Conservation (phyloP, 2,888 invertebrate genomes). For the Andricus curvator region DNA sequence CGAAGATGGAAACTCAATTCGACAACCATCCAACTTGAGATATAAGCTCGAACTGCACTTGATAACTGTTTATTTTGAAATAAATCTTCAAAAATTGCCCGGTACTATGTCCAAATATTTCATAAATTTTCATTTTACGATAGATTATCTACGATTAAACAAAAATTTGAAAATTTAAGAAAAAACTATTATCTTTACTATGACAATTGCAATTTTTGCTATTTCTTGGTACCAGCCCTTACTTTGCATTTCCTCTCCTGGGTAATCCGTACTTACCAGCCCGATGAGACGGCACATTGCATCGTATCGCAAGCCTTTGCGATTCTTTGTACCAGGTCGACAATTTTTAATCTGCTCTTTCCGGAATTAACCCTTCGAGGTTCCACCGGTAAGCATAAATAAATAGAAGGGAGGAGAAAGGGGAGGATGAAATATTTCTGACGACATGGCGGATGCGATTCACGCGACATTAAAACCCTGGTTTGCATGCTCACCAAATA, state of each 20-base stretch:
- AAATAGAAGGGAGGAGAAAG: neutral
- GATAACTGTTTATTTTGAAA: neutral
- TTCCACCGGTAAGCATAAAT: neutral
- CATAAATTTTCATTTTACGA: neutral
- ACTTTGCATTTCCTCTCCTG: neutral
- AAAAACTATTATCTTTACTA: neutral
- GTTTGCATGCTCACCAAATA: neutral
- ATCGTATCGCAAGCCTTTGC: neutral
- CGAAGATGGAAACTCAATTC: slow-evolving; percentile 18
- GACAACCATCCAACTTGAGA: neutral
- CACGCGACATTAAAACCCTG: slow-evolving; percentile 35
- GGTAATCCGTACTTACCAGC: neutral
- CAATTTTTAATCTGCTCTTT: slow-evolving; percentile 27
- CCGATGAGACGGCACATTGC: neutral
- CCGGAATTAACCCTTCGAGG: slow-evolving; percentile 18
- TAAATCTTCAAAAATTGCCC: neutral
- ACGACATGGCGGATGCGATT: slow-evolving; percentile 2
- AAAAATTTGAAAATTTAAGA: too few species aligned
- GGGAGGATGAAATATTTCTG: neutral
- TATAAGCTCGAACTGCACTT: neutral
- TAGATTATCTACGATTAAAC: too few species aligned
- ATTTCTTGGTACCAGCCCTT: neutral
- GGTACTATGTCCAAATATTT: neutral
- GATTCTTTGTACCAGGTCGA: neutral
- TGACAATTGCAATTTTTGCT: neutral